Percentiles rank a stretch among this genome's conserved stretches.
Evolutionary conservation across 2,888 invertebrate species (phyloP).

Genomic region (Candidula unifasciata): DNA sequence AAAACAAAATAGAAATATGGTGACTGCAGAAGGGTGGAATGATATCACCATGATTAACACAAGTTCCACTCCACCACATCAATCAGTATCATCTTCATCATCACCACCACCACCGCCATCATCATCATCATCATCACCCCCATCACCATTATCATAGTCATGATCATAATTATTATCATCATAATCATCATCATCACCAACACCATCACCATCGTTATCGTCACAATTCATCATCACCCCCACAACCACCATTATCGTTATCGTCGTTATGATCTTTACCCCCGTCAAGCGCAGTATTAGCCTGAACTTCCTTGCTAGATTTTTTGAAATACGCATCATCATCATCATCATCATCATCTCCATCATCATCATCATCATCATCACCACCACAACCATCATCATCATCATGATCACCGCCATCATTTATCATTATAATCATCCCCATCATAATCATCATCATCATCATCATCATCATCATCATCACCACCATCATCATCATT

Average conservation of each 20-base stretch:
- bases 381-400: background rate
- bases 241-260: background rate
- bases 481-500: background rate
- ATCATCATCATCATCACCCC: background rate
- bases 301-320: too few species aligned
- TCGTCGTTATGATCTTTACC: background rate
- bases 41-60: too few species aligned
- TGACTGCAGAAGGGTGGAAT: too few species aligned
- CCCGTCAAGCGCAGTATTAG: too few species aligned
- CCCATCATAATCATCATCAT: background rate
- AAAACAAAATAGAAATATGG: too few species aligned
- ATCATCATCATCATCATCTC: too few species aligned
- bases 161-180: background rate
- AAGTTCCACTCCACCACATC: too few species aligned
- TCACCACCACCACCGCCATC: background rate
- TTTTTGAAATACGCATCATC: too few species aligned
- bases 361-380: too few species aligned
- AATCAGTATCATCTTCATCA: too few species aligned
- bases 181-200: background rate
- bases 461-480: conserved; percentile 8
- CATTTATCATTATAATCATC: background rate
- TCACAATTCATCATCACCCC: background rate
- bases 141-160: background rate
- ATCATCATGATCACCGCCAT: background rate
- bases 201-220: background rate